Evolutionary conservation across 2,113 vertebrate genomes (phyloP).

Genomic region (Ia io): DNA sequence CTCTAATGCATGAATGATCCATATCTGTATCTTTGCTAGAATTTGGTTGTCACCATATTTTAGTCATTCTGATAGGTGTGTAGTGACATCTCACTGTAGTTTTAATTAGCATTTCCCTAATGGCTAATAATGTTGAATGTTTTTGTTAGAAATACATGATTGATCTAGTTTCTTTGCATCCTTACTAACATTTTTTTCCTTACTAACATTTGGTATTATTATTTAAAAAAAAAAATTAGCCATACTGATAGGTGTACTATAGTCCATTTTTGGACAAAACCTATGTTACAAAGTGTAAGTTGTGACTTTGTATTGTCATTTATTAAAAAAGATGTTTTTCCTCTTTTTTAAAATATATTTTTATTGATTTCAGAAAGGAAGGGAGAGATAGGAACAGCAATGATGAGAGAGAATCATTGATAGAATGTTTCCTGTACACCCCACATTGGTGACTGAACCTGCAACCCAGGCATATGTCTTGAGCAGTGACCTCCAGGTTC

Average conservation of each 20-base stretch:
- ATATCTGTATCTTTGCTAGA: neutral
- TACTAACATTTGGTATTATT: neutral
- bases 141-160: neutral
- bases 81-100: neutral
- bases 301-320: neutral
- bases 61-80: neutral
- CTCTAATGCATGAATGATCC: neutral
- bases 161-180: neutral
- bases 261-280: neutral
- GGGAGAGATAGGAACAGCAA: too few relatives aligned
- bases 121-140: neutral
- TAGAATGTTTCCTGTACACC: too few relatives aligned
- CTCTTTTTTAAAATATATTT: too few relatives aligned
- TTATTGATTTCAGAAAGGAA: too few relatives aligned
- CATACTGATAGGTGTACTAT: neutral
- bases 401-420: too few relatives aligned
- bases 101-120: neutral
- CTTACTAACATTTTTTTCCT: neutral
- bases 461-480: too few relatives aligned
- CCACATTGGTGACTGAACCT: too few relatives aligned
- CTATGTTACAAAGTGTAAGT: neutral
- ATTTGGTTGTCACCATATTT: constrained; percentile 11
- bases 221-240: neutral
- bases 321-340: neutral
- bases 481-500: too few relatives aligned